Base-by-base conservation (phyloP, 2,797 vertebrate genomes). In the Emydoidea blandingii region DNA sequence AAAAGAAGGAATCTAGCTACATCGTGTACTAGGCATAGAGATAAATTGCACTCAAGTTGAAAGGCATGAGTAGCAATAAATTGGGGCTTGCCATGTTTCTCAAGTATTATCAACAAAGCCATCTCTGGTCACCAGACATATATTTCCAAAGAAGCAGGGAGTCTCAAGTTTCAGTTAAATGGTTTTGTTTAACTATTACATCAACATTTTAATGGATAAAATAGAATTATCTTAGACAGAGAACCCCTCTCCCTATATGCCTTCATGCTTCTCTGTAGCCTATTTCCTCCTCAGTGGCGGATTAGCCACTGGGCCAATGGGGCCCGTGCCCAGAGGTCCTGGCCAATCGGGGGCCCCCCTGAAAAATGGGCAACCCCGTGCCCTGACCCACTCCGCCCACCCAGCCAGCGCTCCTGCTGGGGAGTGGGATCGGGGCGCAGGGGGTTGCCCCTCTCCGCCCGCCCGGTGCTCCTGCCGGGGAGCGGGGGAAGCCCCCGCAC, bases 151-250 rank as follows among this genome's bases (percentile, higher is more conserved):
- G 16, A 65, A 34, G 57, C 19, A 88, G 27, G 50, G 23, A 82
- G 47, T 84, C 68, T 93, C 80, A 86, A 12, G 41, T 91, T 89
- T 91, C 91, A 86, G 21, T 56, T 44, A 81, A 91, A 92, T 65
- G 59, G 47, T 54, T 41, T 81, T 15, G 34, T 65, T 65, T n/a
- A 92, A 84, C 79, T 84, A 41, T 87, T 95, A 86, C 47, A 68
- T 91, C 89, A 91, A 86, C 89, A 76, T 83, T 50, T 52, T 96
- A 87, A 86, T 29, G 68, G 86, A 65, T 95, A 79, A 93, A 82
- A 76, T 86, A 91, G 85, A 81, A 92, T 57, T 59, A 81, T 94
- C 94, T 95, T 41, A 86, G 12, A 87, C 47, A 88, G 81, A 76
- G 5, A 49, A 37, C n/a, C 34, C n/a, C 1, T 11, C 8, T 68